phyloP scores from a whole-genome alignment of 2,113 vertebrate genomes.

The Pterocles burchelli region DNA sequence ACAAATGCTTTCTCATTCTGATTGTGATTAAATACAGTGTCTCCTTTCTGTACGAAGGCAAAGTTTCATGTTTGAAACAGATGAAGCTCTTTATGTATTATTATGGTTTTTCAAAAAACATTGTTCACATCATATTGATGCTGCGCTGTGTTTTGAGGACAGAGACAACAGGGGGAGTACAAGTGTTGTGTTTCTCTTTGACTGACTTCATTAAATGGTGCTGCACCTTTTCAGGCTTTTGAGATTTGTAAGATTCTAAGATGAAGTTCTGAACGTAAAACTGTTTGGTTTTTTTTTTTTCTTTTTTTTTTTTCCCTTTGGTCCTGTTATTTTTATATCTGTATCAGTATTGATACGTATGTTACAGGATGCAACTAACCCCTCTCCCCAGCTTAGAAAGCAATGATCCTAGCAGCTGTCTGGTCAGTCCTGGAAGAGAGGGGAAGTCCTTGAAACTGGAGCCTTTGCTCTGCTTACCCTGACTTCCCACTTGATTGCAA shows the following conservation, averaged over 20 bases:
- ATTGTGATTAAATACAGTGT: background rate
- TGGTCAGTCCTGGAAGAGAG: background rate
- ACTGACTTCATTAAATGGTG: background rate
- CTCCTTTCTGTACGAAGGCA: background rate
- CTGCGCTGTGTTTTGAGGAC: background rate
- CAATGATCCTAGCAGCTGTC: background rate
- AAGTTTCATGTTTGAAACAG: background rate
- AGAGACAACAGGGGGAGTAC: background rate
- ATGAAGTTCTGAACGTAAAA: background rate
- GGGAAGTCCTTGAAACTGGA: background rate
- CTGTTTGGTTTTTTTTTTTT: no score
- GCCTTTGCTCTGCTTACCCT: background rate
- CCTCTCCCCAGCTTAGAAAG: background rate
- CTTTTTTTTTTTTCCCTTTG: background rate
- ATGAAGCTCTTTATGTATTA: background rate
- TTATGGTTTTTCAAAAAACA: background rate
- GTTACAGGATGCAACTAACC: background rate
- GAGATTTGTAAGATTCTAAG: background rate
- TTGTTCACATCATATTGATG: fast-evolving
- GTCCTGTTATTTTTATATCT: background rate
- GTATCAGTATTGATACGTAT: background rate
- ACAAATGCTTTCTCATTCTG: background rate
- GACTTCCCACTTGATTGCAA: fast-evolving
- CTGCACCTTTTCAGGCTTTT: background rate
- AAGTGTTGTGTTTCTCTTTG: background rate